Conservation (phyloP, 2,113 vertebrate genomes). For the Rousettus leschenaultii region DNA sequence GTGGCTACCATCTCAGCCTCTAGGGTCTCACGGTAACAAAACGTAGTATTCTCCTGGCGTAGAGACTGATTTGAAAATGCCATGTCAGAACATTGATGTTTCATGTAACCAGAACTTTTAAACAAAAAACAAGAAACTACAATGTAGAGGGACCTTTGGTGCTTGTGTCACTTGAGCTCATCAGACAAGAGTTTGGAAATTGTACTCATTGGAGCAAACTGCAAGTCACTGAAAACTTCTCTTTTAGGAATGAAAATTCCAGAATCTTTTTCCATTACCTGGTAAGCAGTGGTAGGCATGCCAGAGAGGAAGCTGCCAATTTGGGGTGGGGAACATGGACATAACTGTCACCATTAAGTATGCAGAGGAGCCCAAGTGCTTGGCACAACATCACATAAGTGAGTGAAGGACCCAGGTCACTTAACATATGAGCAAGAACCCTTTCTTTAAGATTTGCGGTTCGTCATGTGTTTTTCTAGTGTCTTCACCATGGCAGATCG, state of each 20-base stretch:
- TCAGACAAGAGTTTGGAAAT: background rate
- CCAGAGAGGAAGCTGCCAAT: background rate
- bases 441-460: background rate
- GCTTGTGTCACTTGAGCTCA: background rate
- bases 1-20: background rate
- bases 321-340: background rate
- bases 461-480: background rate
- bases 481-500: background rate
- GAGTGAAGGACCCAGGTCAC: background rate
- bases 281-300: constrained; percentile 1
- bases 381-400: background rate
- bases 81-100: background rate
- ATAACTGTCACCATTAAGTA: background rate
- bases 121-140: background rate
- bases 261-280: constrained; percentile 16
- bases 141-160: background rate
- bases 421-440: background rate
- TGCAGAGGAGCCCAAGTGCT: background rate
- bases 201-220: background rate
- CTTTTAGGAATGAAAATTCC: constrained; percentile 33
- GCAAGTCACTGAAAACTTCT: constrained; percentile 16
- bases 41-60: background rate
- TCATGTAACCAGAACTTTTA: background rate
- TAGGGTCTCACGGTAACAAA: background rate
- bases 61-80: background rate